Evolutionary conservation across 2,888 invertebrate species (phyloP).

Genomic region (Pediacus dermestoides): DNA sequence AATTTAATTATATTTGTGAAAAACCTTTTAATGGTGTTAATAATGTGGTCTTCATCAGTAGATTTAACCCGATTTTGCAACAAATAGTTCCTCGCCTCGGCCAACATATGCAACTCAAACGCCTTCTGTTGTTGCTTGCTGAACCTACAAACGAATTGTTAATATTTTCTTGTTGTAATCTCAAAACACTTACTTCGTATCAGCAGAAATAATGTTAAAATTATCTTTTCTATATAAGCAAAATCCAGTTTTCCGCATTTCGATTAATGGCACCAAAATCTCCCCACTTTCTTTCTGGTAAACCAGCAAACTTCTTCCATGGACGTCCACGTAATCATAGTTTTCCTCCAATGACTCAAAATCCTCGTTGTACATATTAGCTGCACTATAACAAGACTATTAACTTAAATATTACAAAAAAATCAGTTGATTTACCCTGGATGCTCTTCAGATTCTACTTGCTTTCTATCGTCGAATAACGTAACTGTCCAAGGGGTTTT

Average conservation of each 20-base stretch:
- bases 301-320: conserved; percentile 28
- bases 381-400: too few species aligned
- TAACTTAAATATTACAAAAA: too few species aligned
- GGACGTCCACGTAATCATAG: conserved; percentile 28
- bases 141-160: too few species aligned
- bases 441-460: too few species aligned
- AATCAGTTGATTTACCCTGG: too few species aligned
- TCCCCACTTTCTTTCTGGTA: conserved; percentile 26
- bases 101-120: conserved; percentile 25
- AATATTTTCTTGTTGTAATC: too few species aligned
- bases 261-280: conserved; percentile 30
- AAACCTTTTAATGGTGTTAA: conserved; percentile 21
- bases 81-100: conserved; percentile 28
- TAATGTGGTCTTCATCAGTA: conserved; percentile 19
- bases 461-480: too few species aligned
- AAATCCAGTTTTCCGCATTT: conserved; percentile 33
- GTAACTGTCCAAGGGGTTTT: too few species aligned
- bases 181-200: conserved; percentile 27
- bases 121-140: conserved; percentile 21
- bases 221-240: conserved; percentile 29
- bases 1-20: neutral
- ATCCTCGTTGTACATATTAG: too few species aligned
- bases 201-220: conserved; percentile 21
- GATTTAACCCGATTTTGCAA: conserved; percentile 12
- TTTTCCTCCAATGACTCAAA: neutral